A percentile compares a stretch with the other conserved stretches of the same genome.
Evolutionary conservation across 2,113 vertebrate species (phyloP).

Genomic region (Dermatemys mawii): DNA sequence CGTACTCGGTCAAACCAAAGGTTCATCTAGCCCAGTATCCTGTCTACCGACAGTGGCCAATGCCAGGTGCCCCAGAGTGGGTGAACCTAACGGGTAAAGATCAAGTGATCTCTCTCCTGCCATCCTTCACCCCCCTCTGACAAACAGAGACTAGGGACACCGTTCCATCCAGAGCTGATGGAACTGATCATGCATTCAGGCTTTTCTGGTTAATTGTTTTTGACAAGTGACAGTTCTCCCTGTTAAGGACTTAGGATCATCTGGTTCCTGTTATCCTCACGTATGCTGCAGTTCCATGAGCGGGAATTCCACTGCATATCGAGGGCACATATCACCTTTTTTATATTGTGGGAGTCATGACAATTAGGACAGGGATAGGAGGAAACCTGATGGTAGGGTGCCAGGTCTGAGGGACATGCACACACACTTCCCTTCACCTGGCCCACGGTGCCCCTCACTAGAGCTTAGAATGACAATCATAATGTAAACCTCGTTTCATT

Average conservation of each 20-base stretch:
- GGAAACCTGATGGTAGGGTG: neutral
- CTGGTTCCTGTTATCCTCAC: neutral
- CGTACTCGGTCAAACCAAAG: too few species aligned
- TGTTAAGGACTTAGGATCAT: neutral
- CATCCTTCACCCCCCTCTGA: too few species aligned
- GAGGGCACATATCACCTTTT: neutral
- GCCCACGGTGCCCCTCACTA: neutral
- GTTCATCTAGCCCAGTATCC: too few species aligned
- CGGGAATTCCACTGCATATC: neutral
- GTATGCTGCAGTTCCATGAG: neutral
- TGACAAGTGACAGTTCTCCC: constrained; percentile 8
- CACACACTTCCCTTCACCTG: neutral
- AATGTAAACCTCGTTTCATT: neutral
- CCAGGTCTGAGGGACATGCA: neutral
- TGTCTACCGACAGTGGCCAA: too few species aligned
- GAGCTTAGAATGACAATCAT: neutral
- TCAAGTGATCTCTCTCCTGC: too few species aligned
- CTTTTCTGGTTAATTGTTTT: neutral
- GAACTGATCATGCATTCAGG: neutral
- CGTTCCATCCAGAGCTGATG: too few species aligned
- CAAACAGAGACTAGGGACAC: too few species aligned
- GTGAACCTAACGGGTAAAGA: too few species aligned
- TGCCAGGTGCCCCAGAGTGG: too few species aligned
- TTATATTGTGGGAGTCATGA: neutral
- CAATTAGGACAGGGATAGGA: neutral